These are phyloP conservation scores for Cataglyphis cursor DNA, from an alignment of 2,888 invertebrate species.

Conservation along the genomic window DNA sequence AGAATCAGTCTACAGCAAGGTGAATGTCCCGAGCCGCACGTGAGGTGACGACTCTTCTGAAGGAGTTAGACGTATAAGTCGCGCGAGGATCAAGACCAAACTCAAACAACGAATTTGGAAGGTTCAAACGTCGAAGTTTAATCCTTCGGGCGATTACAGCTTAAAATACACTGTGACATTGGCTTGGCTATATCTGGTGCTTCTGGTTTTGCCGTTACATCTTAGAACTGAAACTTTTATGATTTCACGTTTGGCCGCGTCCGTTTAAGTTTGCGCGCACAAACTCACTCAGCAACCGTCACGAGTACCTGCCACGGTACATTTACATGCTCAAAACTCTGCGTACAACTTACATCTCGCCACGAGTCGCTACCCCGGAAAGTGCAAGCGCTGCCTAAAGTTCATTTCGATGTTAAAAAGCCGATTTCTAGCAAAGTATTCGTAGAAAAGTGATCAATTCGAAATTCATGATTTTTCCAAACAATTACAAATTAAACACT, in stretches of 20 bases:
- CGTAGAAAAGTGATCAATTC: not conserved
- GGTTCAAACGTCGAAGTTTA: slow-evolving; percentile 34
- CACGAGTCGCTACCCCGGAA: slow-evolving; percentile 12
- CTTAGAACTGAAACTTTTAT: slow-evolving; percentile 65
- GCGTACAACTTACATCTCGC: slow-evolving; percentile 23
- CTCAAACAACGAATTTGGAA: slow-evolving; percentile 44
- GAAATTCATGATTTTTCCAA: not conserved
- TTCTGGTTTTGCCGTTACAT: slow-evolving; percentile 31
- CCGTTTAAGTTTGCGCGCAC: slow-evolving; percentile 64
- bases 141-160: slow-evolving; percentile 33
- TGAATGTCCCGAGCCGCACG: not conserved
- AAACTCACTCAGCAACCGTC: slow-evolving; percentile 42
- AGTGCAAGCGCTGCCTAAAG: not conserved
- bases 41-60: not conserved
- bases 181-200: slow-evolving; percentile 14
- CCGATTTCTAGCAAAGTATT: not conserved
- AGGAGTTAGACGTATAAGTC: slow-evolving; percentile 34
- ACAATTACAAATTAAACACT: not conserved
- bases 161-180: slow-evolving; percentile 46
- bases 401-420: slow-evolving; percentile 20
- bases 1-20: not conserved
- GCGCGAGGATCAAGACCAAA: slow-evolving; percentile 15
- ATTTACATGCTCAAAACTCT: slow-evolving; percentile 47
- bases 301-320: slow-evolving; percentile 17
- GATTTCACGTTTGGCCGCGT: slow-evolving; percentile 66